Evolutionary conservation across 1,140 invertebrate species (phyloP), one percentile per base, ranked within the genome.

Genomic region (Bathynomus jamesi): DNA sequence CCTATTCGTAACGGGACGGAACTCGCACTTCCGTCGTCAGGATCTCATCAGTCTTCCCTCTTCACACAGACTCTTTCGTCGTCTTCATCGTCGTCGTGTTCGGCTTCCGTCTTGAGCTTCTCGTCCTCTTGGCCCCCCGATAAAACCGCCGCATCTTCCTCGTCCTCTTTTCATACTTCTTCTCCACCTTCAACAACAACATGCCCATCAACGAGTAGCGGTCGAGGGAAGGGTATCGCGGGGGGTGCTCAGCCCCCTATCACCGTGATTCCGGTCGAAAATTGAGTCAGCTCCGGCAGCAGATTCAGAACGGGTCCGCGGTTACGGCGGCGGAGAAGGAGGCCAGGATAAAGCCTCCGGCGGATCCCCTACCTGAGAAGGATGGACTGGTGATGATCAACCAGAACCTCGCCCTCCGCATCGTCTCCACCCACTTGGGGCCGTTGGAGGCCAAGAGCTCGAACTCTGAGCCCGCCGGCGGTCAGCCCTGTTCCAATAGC

Each of bases 381-480:
- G 70, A 77, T 70, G 70, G 72, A 10, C 65, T 77, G 13, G 72
- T 77, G 1, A 74, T 77, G 72, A 77, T 77, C 5, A 77, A 77
- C 28, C 67, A 70, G 21, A 77, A 74, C 60, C 70, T 77, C 17
- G 72, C 72, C n/a, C 40, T 77, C 28, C 61, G 72, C n/a, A 77
- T 31, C 73, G 21, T 70, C 72, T 24, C 24, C 61, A 25, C 25
- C 29, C 24, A 31, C 60, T 27, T 13, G 27, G n/a, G n/a, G n/a
- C n/a, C n/a, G n/a, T n/a, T n/a, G n/a, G n/a, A n/a, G n/a, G n/a
- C n/a, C 21, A 71, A 30, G 46, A 69, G 32, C 28, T 31, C 71
- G 11, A 69, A 71, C 8, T 71, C 53, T 28, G 28, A 24, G 3
- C 68, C 70, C 21, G 27, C 72, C 40, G 69, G 46, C 62, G 64